Conservation (phyloP, 2,888 invertebrate genomes). For the Trissolcus brochymenae region DNA sequence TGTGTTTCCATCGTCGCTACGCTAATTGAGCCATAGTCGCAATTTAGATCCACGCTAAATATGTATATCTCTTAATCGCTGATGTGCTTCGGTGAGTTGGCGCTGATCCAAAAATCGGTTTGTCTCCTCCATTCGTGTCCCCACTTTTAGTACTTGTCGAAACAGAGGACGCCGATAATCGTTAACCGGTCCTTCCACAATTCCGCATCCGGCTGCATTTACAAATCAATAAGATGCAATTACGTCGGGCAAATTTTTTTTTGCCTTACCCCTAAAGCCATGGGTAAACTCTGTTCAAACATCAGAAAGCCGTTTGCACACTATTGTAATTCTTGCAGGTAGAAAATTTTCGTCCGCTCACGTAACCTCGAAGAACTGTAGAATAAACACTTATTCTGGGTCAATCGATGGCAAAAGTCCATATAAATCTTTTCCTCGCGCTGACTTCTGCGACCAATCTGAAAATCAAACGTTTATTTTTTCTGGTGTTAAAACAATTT, state of each 20-base stretch:
- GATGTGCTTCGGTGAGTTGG: conserved; percentile 31
- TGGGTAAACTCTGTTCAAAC: conserved; percentile 4
- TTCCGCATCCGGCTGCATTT: neutral
- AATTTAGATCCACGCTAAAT: conserved; percentile 33
- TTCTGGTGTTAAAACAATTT: too few species aligned
- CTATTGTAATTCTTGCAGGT: conserved; percentile 11
- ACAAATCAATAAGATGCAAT: conserved; percentile 8
- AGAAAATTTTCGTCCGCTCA: conserved; percentile 3
- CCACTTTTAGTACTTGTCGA: neutral
- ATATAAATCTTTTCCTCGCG: conserved; percentile 1
- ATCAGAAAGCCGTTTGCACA: conserved; percentile 8
- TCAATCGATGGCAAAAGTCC: conserved; percentile 31
- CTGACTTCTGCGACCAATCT: neutral
- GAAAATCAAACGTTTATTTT: too few species aligned
- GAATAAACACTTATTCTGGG: conserved; percentile 30
- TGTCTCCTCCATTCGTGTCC: neutral
- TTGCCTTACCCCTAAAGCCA: neutral
- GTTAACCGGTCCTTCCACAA: conserved; percentile 14
- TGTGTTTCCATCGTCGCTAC: too few species aligned
- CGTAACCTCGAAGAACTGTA: conserved; percentile 10
- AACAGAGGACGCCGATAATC: conserved; percentile 13
- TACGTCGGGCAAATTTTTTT: conserved; percentile 1
- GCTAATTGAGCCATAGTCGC: conserved; percentile 1
- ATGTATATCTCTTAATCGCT: conserved; percentile 20
- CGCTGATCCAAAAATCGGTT: conserved; percentile 36